These are phyloP conservation scores for Enteromius thamalakanensis DNA, from an alignment of 2,797 vertebrate species.

Conservation along the genomic window DNA sequence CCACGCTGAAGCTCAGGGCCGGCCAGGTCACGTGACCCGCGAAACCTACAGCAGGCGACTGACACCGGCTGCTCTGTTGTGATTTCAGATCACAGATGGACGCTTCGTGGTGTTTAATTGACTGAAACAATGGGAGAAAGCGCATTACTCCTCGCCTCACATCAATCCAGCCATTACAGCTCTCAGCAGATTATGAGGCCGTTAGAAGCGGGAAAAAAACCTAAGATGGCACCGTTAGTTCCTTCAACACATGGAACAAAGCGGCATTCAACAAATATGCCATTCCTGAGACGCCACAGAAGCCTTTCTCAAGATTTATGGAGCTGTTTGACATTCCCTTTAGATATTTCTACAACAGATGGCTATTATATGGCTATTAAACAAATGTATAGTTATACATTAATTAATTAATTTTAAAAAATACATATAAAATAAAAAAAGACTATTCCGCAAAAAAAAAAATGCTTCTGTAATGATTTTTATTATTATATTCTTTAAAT, in stretches of 20 bases:
- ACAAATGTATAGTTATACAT: background rate
- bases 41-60: slow-evolving; percentile 25
- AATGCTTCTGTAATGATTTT: background rate
- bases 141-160: slow-evolving; percentile 61
- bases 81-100: slow-evolving; percentile 56
- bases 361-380: background rate
- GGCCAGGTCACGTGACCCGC: slow-evolving; percentile 28
- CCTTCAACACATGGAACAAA: slow-evolving; percentile 57
- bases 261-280: slow-evolving; percentile 23
- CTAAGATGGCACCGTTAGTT: slow-evolving; percentile 71
- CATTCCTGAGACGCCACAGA: slow-evolving; percentile 14
- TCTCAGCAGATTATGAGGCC: slow-evolving; percentile 73
- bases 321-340: background rate
- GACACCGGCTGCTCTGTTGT: slow-evolving; percentile 42
- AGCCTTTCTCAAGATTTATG: background rate
- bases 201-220: slow-evolving; percentile 71
- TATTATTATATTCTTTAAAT: background rate
- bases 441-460: background rate
- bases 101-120: slow-evolving; percentile 50
- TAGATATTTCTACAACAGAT: background rate
- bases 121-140: slow-evolving; percentile 52
- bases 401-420: no score
- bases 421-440: background rate
- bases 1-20: slow-evolving; percentile 23
- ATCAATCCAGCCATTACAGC: slow-evolving; percentile 77